Evolutionary conservation across 2,797 vertebrate genomes (phyloP), one percentile per base, ranked within the genome.

Genomic region (Distichodus sexfasciatus): DNA sequence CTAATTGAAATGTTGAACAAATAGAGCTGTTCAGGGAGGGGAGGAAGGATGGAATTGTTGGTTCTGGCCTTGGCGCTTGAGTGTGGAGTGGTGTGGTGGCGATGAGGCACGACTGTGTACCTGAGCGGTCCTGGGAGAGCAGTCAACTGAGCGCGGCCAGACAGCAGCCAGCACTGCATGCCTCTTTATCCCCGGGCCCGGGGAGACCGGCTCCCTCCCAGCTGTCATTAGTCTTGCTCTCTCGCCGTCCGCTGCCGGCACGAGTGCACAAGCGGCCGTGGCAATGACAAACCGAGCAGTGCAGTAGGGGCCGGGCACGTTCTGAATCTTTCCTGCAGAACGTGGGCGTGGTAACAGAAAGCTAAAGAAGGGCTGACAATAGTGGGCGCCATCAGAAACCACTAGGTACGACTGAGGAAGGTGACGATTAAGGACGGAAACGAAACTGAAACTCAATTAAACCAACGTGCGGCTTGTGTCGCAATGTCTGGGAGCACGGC

Each of bases 71-170:
- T 54, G 51, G 62, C 47, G 21, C 58, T 61, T 38, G 43, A 4
- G 66, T 59, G 38, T 31, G n/a, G 55, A 50, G 84, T 26, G 36
- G 83, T 79, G 83, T 83, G 85, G 76, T 69, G 81, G 82, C 82
- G 83, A n/a, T n/a, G n/a, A 85, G 83, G 55, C 74, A 86, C 83
- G 87, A 83, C 82, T 83, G 53, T 77, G 54, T 33, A 80, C 64
- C 72, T 66, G 75, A 69, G 60, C 50, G 70, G 55, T 54, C 61
- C 57, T 36, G 55, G 11, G 70, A 69, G 68, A 74, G 50, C 41
- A 43, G 63, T 69, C 68, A 74, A 67, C 48, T 65, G 46, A 64
- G 64, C 53, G 58, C 50, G 60, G 66, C 40, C 67, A 77, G 75
- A 77, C 69, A 64, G 59, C 62, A 70, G 59, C 55, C 48, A 61